Base-by-base conservation (phyloP, 1,140 invertebrate genomes). In the Triops longicaudatus region DNA sequence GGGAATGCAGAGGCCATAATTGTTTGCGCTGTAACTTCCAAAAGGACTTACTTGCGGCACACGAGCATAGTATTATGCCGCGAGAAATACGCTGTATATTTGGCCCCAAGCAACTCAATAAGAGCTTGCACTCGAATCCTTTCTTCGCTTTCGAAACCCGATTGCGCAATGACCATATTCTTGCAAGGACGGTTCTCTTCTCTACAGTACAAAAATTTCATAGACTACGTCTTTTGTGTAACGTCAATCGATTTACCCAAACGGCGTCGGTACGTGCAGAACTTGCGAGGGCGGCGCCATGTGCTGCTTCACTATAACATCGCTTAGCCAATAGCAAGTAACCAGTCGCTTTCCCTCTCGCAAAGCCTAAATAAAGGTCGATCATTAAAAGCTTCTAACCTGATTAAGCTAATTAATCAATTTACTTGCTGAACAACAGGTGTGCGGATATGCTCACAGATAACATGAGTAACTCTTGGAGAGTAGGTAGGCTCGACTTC, bases 321-420 rank as follows among this genome's bases (percentile, higher is more conserved):
- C 96, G 78, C 93, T 96, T 14, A 99, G 85, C 97, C 97, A 99
- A 85, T 93, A 93, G 11, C 95, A 91, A 7, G 95, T 97, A 6
- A 98, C 93, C 82, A 96, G 93, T 27, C 95, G 89, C 84, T 92
- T 91, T 3, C 89, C 89, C 84, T 94, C 93, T 28, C 91, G 87
- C 14, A 93, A 82, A 0, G 91, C 92, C 87, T 93, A 82, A 72
- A 81, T 81, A 26, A 75, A 77, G 72, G 14, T 14, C 75, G 17
- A 73, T 14, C 14, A 74, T 42, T 1, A 74, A 12, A 79, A 71
- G 42, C 26, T 73, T 42, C 71, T 73, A 73, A 22, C 26, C 41
- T 12, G 1, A 0, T 17, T 63, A 44, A n/a, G n/a, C 43, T n/a
- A 63, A 63, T 12, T 6, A 17, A 17, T 22, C 79, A n/a, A n/a